These are phyloP conservation scores for Anolis apletophallus DNA, from an alignment of 2,797 vertebrate genomes.

Conservation along the genomic window DNA sequence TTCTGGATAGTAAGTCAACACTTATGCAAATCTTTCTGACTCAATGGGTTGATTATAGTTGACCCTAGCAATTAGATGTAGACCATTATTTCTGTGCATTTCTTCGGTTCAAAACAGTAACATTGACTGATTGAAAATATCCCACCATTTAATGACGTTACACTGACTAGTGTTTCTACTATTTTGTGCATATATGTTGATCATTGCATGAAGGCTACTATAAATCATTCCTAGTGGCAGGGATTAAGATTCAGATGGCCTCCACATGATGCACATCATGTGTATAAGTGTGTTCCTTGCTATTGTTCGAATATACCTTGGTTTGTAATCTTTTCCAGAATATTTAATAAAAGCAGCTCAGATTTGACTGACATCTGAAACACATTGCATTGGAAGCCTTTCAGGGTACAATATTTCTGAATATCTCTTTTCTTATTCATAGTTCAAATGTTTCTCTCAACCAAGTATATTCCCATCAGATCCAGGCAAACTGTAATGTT, in stretches of 20 bases:
- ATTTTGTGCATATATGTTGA: not conserved
- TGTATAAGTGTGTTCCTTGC: not conserved
- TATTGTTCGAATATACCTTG: not conserved
- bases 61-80: no score
- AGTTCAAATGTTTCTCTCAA: slow-evolving; percentile 38
- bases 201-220: not conserved
- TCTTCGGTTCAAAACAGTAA: not conserved
- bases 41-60: no score
- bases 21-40: no score
- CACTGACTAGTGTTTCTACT: not conserved
- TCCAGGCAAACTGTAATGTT: slow-evolving; percentile 48
- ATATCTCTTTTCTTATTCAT: not conserved
- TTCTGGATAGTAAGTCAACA: no score
- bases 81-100: not conserved
- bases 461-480: slow-evolving; percentile 43
- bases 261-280: not conserved
- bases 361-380: slow-evolving; percentile 9
- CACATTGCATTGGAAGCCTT: slow-evolving; percentile 18
- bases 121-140: not conserved
- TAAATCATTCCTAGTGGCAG: not conserved
- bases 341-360: not conserved
- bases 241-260: not conserved
- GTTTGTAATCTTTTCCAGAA: not conserved
- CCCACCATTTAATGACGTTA: not conserved
- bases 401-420: not conserved